Conservation (phyloP, 2,888 invertebrate species). For the Syritta pipiens region DNA sequence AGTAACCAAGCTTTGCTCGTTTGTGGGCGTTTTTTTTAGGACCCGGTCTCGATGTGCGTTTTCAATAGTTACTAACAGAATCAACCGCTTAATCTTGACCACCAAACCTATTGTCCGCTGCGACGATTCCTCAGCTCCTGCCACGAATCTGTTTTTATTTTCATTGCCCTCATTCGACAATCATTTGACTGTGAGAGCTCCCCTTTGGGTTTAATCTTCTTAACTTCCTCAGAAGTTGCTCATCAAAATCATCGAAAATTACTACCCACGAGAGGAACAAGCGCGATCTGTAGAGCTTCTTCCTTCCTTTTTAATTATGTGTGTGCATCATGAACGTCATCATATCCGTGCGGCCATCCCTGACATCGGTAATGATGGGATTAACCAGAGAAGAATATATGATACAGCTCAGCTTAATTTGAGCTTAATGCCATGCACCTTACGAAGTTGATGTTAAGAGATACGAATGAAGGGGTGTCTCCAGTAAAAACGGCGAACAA, state of each 20-base stretch:
- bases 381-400: slow-evolving; percentile 49
- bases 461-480: slow-evolving; percentile 20
- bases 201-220: slow-evolving; percentile 33
- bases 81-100: too few species aligned
- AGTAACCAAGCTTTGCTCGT: too few species aligned
- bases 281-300: slow-evolving; percentile 56
- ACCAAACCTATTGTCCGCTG: background rate
- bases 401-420: slow-evolving; percentile 51
- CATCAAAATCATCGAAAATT: slow-evolving; percentile 49
- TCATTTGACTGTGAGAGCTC: slow-evolving; percentile 18
- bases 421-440: slow-evolving; percentile 57
- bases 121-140: slow-evolving; percentile 1
- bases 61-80: too few species aligned
- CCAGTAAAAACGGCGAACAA: background rate
- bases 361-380: slow-evolving; percentile 48
- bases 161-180: slow-evolving; percentile 3
- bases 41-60: too few species aligned
- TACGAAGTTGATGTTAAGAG: slow-evolving; percentile 17
- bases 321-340: slow-evolving; percentile 49
- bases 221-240: slow-evolving; percentile 59
- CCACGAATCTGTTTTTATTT: background rate
- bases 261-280: slow-evolving; percentile 36
- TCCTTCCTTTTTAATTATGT: slow-evolving; percentile 58
- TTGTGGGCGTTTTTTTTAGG: too few species aligned
- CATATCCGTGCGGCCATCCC: slow-evolving; percentile 20